Conservation (phyloP, 2,113 vertebrate species). For the Gymnogyps californianus region DNA sequence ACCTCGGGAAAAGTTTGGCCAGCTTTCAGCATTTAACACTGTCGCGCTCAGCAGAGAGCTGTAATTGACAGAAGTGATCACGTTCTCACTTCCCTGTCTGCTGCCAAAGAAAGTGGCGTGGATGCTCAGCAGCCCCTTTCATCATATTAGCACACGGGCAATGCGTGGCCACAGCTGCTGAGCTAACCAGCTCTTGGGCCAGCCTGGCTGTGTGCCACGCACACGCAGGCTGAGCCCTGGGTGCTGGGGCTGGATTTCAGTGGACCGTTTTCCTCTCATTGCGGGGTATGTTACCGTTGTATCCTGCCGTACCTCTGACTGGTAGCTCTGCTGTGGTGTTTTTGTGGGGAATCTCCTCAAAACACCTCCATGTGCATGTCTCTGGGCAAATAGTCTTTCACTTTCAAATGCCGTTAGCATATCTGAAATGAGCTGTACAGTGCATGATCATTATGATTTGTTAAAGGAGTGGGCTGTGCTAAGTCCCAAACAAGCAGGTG, state of each 20-base stretch:
- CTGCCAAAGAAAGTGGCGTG: not conserved
- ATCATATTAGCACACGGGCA: accelerated
- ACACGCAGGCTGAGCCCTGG: not conserved
- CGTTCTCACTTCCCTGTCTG: not conserved
- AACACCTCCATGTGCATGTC: not conserved
- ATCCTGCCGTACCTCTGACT: not conserved
- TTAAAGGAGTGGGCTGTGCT: not conserved
- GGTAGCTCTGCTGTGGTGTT: not conserved
- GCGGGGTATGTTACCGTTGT: accelerated
- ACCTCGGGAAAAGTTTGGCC: not conserved
- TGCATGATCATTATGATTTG: not conserved
- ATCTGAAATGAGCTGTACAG: not conserved
- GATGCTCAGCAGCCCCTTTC: not conserved
- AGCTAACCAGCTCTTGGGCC: not conserved
- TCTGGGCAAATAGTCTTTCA: not conserved
- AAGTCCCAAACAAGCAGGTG: not conserved
- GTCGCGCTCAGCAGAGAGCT: not conserved
- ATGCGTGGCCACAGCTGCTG: not conserved
- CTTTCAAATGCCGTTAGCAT: not conserved
- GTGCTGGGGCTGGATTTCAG: not conserved
- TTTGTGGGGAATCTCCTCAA: not conserved
- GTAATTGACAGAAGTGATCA: not conserved
- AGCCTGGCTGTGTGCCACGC: not conserved
- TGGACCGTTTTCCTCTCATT: not conserved
- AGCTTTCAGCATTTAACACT: not conserved